Base-by-base conservation (phyloP, 2,888 invertebrate species). In the Drosophila meridionalis region DNA sequence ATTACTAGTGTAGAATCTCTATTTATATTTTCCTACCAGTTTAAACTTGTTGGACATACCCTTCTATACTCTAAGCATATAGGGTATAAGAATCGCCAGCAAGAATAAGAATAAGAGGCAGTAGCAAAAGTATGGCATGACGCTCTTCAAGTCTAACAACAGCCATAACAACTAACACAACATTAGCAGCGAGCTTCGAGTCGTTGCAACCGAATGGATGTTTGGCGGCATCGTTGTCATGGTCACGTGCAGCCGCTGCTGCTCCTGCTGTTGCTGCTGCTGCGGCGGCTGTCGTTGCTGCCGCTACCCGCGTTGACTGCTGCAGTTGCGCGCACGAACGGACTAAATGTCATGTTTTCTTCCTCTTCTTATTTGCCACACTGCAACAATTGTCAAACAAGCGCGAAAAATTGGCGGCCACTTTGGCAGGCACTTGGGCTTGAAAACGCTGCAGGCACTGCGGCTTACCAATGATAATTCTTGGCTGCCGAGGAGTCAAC, bases 351-450 rank as follows among this genome's bases (percentile, higher is more conserved):
- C 71, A 80, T 80, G 69, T 82, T 67, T 56, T 20, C 20, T 64
- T 42, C 69, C 50, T 42, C 69, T 50, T 74, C 61, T 56, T 55
- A 12, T 58, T 63, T 72, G 40, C 60, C 67, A 71, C 52, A 66
- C 79, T 79, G 73, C 84, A 83, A 85, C 85, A 81, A 84, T 84
- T 87, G 84, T 83, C 85, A 87, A 87, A 81, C 84, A 83, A 87
- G 88, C 84, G 80, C 83, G 83, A 85, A 84, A 87, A 84, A 85
- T 79, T 83, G 71, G 76, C 73, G 81, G 74, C 78, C 82, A 57
- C 58, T 67, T 52, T 73, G 56, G 75, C 71, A 61, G 62, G 38
- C 43, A 57, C 67, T 67, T 48, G 68, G 58, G 57, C 53, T 68
- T 53, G 52, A 43, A 38, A 40, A 50, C 26, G 76, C 65, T 43